These are phyloP conservation scores for Butastur rufipennis DNA, from an alignment of 2,113 vertebrate species.

Conservation along the genomic window DNA sequence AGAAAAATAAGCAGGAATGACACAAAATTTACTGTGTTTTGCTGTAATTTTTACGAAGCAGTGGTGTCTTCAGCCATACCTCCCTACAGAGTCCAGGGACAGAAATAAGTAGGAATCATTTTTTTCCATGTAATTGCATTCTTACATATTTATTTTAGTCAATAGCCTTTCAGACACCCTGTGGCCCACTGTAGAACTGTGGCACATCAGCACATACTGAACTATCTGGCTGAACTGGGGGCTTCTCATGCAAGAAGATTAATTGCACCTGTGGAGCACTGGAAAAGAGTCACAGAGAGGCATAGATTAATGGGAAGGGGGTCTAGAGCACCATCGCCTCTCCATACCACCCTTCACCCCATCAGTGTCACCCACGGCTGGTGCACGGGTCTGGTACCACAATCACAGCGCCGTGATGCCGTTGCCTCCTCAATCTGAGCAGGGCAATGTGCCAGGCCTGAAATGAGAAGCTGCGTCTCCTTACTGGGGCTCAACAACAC, in stretches of 20 bases:
- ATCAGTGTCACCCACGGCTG: rapidly evolving
- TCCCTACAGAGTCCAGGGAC: background rate
- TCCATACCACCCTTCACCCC: background rate
- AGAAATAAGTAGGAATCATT: background rate
- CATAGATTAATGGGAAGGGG: background rate
- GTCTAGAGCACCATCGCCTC: background rate
- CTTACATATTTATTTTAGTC: background rate
- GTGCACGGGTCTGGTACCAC: background rate
- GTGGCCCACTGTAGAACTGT: background rate
- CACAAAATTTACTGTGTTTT: background rate
- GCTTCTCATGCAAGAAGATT: background rate
- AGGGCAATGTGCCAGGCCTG: background rate
- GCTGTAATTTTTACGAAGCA: background rate
- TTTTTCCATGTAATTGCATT: background rate
- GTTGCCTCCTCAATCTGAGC: background rate
- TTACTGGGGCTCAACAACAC: background rate
- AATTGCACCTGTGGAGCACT: background rate
- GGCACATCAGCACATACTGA: background rate
- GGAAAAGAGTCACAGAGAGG: background rate
- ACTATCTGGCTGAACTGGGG: background rate
- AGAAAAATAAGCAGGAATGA: background rate
- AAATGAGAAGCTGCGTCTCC: background rate
- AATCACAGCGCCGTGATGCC: rapidly evolving
- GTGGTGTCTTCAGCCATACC: background rate
- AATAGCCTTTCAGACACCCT: background rate